These are phyloP conservation scores for Parasteatoda tepidariorum DNA, from an alignment of 1,140 invertebrate genomes.

Conservation along the genomic window DNA sequence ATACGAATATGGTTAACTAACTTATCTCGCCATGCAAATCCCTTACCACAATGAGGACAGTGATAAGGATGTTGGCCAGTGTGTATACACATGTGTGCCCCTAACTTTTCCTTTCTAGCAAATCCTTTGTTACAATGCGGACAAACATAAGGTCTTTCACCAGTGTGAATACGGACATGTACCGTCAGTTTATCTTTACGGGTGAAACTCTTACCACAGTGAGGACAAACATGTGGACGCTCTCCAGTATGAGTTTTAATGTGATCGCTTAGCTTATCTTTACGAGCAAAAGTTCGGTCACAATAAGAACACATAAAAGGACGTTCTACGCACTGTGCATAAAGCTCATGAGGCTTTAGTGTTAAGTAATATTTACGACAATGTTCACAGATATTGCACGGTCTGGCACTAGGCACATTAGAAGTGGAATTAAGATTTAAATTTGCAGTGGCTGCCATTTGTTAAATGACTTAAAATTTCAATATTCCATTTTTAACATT, in stretches of 20 bases:
- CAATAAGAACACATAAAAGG: slow-evolving; percentile 65
- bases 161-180: slow-evolving; percentile 95
- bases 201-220: slow-evolving; percentile 79
- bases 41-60: slow-evolving; percentile 71
- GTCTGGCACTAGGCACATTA: slow-evolving; percentile 31
- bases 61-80: slow-evolving; percentile 96
- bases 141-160: slow-evolving; percentile 95
- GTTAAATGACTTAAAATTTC: neutral
- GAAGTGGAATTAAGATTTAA: neutral
- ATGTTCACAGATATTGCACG: slow-evolving; percentile 53
- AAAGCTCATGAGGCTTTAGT: slow-evolving; percentile 46
- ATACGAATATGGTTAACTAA: slow-evolving; percentile 70
- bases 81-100: slow-evolving; percentile 92
- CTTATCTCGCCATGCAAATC: slow-evolving; percentile 74
- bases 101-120: slow-evolving; percentile 69
- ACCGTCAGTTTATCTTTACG: slow-evolving; percentile 80
- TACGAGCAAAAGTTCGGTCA: slow-evolving; percentile 63
- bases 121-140: slow-evolving; percentile 79
- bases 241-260: slow-evolving; percentile 75
- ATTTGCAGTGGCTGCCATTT: slow-evolving; percentile 24
- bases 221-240: slow-evolving; percentile 72
- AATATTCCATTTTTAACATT: too few species aligned
- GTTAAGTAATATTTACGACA: slow-evolving; percentile 43
- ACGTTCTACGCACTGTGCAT: slow-evolving; percentile 61
- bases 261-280: slow-evolving; percentile 66